Percentiles rank a stretch among this genome's conserved stretches.
phyloP scores from a whole-genome alignment of 2,113 vertebrate genomes.

The Anser cygnoides region DNA sequence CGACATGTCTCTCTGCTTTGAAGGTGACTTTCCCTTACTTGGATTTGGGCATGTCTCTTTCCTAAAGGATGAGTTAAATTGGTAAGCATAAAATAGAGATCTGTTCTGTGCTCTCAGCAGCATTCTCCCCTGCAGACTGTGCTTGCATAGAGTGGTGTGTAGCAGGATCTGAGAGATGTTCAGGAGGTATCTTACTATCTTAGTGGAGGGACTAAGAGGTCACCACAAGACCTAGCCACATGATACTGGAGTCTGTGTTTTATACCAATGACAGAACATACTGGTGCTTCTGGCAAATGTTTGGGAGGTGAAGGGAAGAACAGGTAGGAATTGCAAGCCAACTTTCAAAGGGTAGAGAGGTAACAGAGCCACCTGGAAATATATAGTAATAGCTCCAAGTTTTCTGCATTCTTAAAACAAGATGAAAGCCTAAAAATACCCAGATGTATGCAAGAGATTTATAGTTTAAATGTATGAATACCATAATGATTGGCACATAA shows the following conservation, averaged over 20 bases:
- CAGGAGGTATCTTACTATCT: neutral
- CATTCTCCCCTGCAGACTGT: neutral
- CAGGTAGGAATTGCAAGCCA: neutral
- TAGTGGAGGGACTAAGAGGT: neutral
- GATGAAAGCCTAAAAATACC: neutral
- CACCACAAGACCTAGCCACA: neutral
- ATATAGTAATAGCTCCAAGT: neutral
- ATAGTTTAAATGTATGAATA: neutral
- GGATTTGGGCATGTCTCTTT: neutral
- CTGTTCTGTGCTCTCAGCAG: neutral
- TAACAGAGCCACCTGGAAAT: neutral
- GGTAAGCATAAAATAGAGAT: neutral
- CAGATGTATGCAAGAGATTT: neutral
- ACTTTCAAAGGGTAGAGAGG: neutral
- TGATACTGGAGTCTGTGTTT: neutral
- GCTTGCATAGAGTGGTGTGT: neutral
- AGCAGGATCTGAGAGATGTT: neutral
- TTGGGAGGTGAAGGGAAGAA: neutral
- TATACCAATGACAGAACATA: neutral
- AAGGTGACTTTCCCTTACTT: neutral
- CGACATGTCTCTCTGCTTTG: neutral
- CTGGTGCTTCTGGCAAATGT: neutral
- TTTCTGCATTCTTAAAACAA: neutral
- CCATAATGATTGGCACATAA: neutral
- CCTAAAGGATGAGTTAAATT: neutral